Conservation (phyloP, 2,113 vertebrate genomes). For the Pheucticus melanocephalus region DNA sequence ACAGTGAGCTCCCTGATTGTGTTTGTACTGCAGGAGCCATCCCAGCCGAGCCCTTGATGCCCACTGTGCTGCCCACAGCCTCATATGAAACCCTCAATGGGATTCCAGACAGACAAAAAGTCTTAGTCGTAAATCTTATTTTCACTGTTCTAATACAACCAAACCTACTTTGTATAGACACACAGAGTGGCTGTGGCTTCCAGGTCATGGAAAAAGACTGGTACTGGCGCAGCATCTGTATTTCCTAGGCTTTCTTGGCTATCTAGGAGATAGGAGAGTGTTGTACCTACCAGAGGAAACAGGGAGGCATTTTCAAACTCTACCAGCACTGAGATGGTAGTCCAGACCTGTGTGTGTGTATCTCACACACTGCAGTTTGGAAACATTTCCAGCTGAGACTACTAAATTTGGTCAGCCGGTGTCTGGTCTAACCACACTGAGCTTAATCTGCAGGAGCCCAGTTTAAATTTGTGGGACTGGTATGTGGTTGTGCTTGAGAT, state of each 20-base stretch:
- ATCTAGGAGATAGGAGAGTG: not conserved
- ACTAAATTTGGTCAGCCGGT: not conserved
- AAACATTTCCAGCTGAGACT: not conserved
- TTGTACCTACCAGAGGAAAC: not conserved
- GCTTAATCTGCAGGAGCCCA: not conserved
- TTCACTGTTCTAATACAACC: not conserved
- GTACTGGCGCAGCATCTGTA: not conserved
- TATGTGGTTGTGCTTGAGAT: not conserved
- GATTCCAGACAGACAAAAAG: not conserved
- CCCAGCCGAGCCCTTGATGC: not conserved
- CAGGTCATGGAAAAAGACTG: not conserved
- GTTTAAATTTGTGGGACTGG: not conserved
- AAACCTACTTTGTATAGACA: not conserved
- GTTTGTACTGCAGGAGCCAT: not conserved
- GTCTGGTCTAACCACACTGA: not conserved
- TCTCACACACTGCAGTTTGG: accelerated
- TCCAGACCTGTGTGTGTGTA: not conserved
- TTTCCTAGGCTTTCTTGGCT: not conserved
- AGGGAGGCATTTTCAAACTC: not conserved
- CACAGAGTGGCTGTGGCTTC: not conserved
- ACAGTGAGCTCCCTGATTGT: not conserved
- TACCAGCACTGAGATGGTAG: not conserved
- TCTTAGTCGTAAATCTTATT: not conserved
- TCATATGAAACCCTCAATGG: not conserved
- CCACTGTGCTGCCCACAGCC: not conserved